A percentile compares a stretch with the other conserved stretches of the same genome.
phyloP scores from a whole-genome alignment of 2,888 invertebrate species.

The Beris chalybata region DNA sequence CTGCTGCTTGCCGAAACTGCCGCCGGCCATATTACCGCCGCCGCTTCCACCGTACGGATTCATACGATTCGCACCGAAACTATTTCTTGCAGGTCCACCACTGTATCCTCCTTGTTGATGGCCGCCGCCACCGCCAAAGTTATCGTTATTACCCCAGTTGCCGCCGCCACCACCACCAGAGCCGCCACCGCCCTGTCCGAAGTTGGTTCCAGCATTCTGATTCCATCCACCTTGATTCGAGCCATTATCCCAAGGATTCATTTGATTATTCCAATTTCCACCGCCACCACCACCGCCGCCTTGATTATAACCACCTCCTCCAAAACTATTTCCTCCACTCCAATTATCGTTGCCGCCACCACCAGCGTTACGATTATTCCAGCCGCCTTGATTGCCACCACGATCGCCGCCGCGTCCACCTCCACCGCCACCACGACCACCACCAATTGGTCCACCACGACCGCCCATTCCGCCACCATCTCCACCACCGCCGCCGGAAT shows the following conservation, averaged over 20 bases:
- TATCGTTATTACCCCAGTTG: constrained; percentile 63
- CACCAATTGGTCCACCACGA: constrained; percentile 59
- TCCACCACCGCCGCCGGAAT: constrained; percentile 59
- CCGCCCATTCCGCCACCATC: constrained; percentile 59
- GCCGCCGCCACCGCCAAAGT: constrained; percentile 65
- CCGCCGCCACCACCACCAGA: constrained; percentile 56
- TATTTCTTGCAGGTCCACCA: constrained; percentile 81
- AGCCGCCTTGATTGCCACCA: constrained; percentile 53
- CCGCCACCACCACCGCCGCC: constrained; percentile 47
- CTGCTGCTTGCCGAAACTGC: constrained; percentile 41
- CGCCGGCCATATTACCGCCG: constrained; percentile 47
- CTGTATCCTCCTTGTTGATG: constrained; percentile 82
- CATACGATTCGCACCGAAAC: constrained; percentile 70
- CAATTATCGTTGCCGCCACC: constrained; percentile 42
- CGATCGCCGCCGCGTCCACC: constrained; percentile 57
- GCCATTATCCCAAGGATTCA: constrained; percentile 52
- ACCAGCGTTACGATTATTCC: constrained; percentile 43
- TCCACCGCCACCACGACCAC: constrained; percentile 61
- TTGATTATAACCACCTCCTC: constrained; percentile 42
- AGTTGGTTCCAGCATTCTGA: constrained; percentile 54
- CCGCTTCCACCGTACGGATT: constrained; percentile 65
- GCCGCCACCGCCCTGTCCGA: constrained; percentile 44
- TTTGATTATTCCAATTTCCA: constrained; percentile 59
- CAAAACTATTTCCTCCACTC: constrained; percentile 42
- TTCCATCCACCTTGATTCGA: constrained; percentile 55